Percentiles rank a stretch among this genome's conserved stretches.
Conservation (phyloP, 2,113 vertebrate species). For the Lamprotornis superbus region DNA sequence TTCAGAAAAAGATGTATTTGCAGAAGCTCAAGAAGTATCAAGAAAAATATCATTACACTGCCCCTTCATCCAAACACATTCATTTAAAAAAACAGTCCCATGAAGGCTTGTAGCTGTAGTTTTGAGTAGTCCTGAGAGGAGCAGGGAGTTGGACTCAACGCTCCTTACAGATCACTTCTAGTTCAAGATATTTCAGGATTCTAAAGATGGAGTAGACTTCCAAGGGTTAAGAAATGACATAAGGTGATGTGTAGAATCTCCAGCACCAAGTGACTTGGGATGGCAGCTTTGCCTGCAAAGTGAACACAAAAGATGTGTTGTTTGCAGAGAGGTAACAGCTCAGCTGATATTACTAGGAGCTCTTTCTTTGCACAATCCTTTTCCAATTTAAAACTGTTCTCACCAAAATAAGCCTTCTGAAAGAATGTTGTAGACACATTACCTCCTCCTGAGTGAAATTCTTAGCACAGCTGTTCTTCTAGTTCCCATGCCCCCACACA, state of each 20-base stretch:
- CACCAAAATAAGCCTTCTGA: background rate
- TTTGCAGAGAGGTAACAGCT: background rate
- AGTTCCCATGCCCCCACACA: background rate
- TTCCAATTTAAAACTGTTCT: background rate
- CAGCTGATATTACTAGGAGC: background rate
- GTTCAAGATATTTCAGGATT: background rate
- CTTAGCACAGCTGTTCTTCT: background rate
- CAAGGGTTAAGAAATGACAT: background rate
- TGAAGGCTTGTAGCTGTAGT: background rate
- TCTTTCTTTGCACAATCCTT: background rate
- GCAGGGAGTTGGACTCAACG: background rate
- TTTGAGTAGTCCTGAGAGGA: background rate
- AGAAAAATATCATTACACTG: fast-evolving
- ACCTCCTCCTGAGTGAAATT: background rate
- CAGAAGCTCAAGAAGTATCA: background rate
- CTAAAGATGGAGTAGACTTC: background rate
- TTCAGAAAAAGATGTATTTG: background rate
- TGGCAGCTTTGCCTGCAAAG: background rate
- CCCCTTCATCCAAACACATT: background rate
- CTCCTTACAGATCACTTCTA: background rate
- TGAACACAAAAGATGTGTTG: background rate
- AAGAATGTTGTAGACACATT: background rate
- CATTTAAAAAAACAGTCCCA: background rate
- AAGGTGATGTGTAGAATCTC: background rate
- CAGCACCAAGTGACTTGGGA: fast-evolving